These are phyloP conservation scores for Cheilinus undulatus DNA, from an alignment of 2,113 vertebrate genomes.

Conservation along the genomic window DNA sequence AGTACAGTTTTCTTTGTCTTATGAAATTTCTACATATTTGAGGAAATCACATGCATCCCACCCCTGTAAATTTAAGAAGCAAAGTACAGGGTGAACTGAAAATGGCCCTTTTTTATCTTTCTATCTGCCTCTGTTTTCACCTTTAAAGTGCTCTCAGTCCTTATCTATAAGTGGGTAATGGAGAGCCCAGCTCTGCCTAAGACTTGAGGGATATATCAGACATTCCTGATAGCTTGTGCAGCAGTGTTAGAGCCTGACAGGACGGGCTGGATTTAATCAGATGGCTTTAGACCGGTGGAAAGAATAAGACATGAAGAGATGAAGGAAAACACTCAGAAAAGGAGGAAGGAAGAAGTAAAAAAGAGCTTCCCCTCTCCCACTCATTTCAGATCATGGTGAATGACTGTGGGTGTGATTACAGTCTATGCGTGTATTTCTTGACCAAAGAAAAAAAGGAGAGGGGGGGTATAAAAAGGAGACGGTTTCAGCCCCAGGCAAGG, in stretches of 20 bases:
- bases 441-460: constrained; percentile 13
- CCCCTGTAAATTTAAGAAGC: constrained; percentile 15
- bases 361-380: constrained; percentile 42
- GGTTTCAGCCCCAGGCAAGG: constrained; percentile 66
- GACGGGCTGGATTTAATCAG: constrained; percentile 79
- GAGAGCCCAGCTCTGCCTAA: constrained; percentile 68
- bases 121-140: constrained; percentile 63
- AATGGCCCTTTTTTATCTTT: constrained; percentile 50
- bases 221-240: constrained; percentile 76
- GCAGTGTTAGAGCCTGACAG: constrained; percentile 66
- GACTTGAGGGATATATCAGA: constrained; percentile 72
- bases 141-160: constrained; percentile 51
- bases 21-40: not conserved
- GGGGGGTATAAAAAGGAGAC: constrained; percentile 46
- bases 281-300: constrained; percentile 58
- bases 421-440: constrained; percentile 18
- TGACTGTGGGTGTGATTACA: constrained; percentile 40
- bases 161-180: constrained; percentile 74
- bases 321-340: constrained; percentile 48
- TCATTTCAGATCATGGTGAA: constrained; percentile 50
- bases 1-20: constrained; percentile 19
- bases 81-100: constrained; percentile 31
- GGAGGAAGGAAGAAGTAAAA: constrained; percentile 45
- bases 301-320: constrained; percentile 54
- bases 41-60: constrained; percentile 43